phyloP scores from a whole-genome alignment of 1,140 invertebrate genomes.

The silkworm (Bombyx mori) region DNA sequence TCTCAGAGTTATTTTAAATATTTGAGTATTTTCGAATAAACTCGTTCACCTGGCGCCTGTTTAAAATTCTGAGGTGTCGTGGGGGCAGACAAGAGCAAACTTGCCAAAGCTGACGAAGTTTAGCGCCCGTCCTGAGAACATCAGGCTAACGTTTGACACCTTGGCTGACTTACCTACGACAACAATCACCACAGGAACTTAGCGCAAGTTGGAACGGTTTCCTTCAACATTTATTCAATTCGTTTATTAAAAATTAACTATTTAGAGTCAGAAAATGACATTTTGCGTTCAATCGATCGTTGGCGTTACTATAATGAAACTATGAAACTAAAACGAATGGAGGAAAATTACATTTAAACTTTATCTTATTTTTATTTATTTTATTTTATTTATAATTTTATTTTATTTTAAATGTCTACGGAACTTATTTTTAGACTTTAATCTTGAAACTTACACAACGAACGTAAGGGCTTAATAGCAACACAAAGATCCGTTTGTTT shows the following conservation, averaged over 20 bases:
- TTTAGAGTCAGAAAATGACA: too few species aligned
- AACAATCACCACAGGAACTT: conserved; percentile 31
- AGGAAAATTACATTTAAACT: too few species aligned
- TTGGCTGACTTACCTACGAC: conserved; percentile 27
- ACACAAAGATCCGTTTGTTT: conserved; percentile 19
- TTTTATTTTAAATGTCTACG: too few species aligned
- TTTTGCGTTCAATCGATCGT: too few species aligned
- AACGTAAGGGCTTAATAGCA: background rate
- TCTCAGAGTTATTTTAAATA: conserved; percentile 39
- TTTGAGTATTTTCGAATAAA: conserved; percentile 38
- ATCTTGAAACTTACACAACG: too few species aligned
- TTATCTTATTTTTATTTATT: too few species aligned
- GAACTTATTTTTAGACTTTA: too few species aligned
- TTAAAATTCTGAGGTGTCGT: conserved; percentile 51
- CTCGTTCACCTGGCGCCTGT: conserved; percentile 42
- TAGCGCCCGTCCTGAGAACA: conserved; percentile 25
- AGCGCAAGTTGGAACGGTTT: conserved; percentile 20
- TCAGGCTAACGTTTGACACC: conserved; percentile 38
- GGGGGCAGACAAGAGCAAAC: conserved; percentile 27
- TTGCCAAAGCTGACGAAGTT: conserved; percentile 31
- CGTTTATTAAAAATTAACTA: too few species aligned
- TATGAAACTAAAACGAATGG: too few species aligned
- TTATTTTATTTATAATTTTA: too few species aligned
- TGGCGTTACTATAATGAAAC: too few species aligned
- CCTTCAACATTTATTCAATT: background rate